These are phyloP conservation scores for Plectrocnemia conspersa DNA, from an alignment of 1,140 invertebrate genomes.

Conservation along the genomic window DNA sequence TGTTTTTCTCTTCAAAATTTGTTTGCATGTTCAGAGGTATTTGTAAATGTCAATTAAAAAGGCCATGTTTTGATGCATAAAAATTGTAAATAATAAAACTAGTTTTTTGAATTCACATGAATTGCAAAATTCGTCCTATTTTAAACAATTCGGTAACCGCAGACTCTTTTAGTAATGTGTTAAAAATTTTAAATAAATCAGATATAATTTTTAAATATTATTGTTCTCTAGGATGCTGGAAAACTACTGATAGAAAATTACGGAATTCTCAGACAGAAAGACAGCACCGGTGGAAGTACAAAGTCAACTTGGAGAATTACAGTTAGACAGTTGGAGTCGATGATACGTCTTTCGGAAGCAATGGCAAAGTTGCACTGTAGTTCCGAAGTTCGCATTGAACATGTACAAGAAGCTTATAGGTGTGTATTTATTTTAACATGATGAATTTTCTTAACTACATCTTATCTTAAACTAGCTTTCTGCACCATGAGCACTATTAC, in stretches of 20 bases:
- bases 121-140: too few species aligned
- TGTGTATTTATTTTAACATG: constrained; percentile 22
- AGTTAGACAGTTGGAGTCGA: constrained; percentile 97
- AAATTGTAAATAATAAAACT: too few species aligned
- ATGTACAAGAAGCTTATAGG: constrained; percentile 89
- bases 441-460: not conserved
- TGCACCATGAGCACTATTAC: too few species aligned
- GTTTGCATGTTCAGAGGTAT: too few species aligned
- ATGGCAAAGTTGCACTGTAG: constrained; percentile 94
- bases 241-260: constrained; percentile 88
- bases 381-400: constrained; percentile 78
- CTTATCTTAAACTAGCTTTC: not conserved
- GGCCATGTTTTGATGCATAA: too few species aligned
- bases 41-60: too few species aligned
- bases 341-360: constrained; percentile 93
- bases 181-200: too few species aligned
- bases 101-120: too few species aligned
- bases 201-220: too few species aligned
- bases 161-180: too few species aligned
- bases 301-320: constrained; percentile 92
- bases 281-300: constrained; percentile 63
- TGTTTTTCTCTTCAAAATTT: too few species aligned
- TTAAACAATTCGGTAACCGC: too few species aligned
- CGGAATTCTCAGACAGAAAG: constrained; percentile 77
- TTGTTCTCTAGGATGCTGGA: constrained; percentile 62